phyloP scores from a whole-genome alignment of 2,113 vertebrate species.

The Vulpes ferrilata region DNA sequence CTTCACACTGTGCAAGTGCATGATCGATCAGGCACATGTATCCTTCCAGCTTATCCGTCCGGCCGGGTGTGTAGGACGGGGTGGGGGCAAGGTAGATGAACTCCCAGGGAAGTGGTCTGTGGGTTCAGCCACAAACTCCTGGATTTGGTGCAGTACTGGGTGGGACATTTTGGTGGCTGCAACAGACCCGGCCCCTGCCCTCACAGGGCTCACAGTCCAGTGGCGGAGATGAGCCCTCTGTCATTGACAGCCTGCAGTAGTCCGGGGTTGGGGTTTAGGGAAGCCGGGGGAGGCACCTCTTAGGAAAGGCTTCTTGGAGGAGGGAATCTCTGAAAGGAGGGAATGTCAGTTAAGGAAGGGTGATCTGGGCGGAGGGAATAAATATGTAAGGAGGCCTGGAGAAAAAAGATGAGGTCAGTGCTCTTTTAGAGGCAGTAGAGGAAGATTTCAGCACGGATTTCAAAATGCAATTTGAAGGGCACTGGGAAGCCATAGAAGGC shows the following conservation, averaged over 20 bases:
- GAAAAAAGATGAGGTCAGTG: neutral
- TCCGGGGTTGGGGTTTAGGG: neutral
- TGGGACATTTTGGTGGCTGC: no score
- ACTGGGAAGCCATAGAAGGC: neutral
- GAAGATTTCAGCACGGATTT: neutral
- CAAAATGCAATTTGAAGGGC: neutral
- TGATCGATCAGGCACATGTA: constrained; percentile 98
- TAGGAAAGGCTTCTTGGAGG: neutral
- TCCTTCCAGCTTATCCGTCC: constrained; percentile 82
- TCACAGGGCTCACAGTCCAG: neutral
- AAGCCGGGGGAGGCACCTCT: neutral
- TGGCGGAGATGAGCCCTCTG: neutral
- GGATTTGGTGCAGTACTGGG: rapidly evolving
- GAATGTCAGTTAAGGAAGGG: neutral
- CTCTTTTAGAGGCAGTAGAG: no score
- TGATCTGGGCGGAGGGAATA: neutral
- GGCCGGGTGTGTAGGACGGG: rapidly evolving
- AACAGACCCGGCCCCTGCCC: no score
- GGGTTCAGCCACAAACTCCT: neutral
- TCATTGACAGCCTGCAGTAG: neutral
- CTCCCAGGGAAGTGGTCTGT: rapidly evolving
- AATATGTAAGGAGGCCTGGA: no score
- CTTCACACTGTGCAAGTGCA: constrained; percentile 98
- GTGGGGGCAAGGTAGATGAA: rapidly evolving
- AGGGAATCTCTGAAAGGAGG: neutral